Percentiles rank a stretch among this genome's conserved stretches.
These are phyloP conservation scores for Tragelaphus eurycerus DNA, from an alignment of 2,797 vertebrate genomes.

Conservation along the genomic window DNA sequence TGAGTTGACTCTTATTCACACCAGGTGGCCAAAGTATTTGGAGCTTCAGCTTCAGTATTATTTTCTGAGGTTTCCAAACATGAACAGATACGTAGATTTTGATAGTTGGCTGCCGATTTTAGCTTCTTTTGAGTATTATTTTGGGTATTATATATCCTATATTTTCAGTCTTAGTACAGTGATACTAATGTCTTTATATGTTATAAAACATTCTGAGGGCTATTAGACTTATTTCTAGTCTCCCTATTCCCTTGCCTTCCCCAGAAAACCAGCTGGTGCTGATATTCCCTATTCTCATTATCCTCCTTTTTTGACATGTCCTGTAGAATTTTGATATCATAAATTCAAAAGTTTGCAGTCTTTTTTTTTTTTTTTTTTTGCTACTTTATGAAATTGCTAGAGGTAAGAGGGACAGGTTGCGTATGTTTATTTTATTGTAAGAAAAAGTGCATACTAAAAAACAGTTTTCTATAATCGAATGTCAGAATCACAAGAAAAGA, in stretches of 20 bases:
- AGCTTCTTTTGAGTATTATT: neutral
- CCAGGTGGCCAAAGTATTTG: neutral
- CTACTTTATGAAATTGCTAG: neutral
- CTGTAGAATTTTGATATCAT: neutral
- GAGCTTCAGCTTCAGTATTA: neutral
- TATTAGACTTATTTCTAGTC: neutral
- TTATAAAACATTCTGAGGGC: neutral
- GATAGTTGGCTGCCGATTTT: neutral
- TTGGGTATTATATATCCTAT: neutral
- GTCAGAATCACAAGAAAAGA: neutral
- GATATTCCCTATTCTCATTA: neutral
- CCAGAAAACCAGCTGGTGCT: neutral
- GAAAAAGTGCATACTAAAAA: neutral
- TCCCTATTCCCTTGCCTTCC: neutral
- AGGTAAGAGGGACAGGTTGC: neutral
- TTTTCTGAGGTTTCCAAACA: conserved; percentile 19
- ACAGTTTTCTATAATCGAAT: neutral
- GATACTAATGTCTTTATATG: neutral
- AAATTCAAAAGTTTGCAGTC: neutral
- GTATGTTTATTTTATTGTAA: neutral
- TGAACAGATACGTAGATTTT: neutral
- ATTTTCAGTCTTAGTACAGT: neutral
- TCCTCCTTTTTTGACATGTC: neutral
- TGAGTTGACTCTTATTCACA: neutral
- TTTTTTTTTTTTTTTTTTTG: neutral